Conservation (phyloP, 1,140 invertebrate genomes). For the Drosophila serrata region DNA sequence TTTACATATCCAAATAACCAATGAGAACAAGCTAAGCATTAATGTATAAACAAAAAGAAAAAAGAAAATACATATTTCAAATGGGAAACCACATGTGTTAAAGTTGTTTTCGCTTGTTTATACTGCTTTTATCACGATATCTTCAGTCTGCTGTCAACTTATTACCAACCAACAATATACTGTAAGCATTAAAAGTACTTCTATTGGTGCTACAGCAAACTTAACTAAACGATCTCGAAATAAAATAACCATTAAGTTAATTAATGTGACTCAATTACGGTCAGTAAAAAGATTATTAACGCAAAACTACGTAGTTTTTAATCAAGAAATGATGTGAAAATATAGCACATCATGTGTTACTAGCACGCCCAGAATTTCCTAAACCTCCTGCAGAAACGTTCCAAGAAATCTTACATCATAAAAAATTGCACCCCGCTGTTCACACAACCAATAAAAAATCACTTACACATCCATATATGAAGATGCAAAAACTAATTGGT, state of each 20-base stretch:
- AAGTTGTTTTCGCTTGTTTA: not conserved
- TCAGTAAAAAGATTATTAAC: slow-evolving; percentile 67
- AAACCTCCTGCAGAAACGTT: not conserved
- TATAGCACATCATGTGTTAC: slow-evolving; percentile 59
- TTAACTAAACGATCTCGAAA: slow-evolving; percentile 51
- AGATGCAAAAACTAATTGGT: slow-evolving; percentile 65
- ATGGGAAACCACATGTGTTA: not conserved
- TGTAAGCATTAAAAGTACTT: slow-evolving; percentile 1
- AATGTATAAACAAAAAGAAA: not conserved
- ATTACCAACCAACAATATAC: slow-evolving; percentile 37
- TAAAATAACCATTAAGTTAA: slow-evolving; percentile 82
- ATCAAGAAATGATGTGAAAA: slow-evolving; percentile 69
- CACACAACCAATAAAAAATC: slow-evolving; percentile 74
- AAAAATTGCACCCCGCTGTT: slow-evolving; percentile 77
- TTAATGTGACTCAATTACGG: slow-evolving; percentile 73
- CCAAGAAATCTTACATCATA: slow-evolving; percentile 73
- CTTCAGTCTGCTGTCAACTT: slow-evolving; percentile 35
- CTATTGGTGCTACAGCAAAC: slow-evolving; percentile 28
- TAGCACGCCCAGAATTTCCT: not conserved
- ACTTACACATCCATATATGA: slow-evolving; percentile 44
- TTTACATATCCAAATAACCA: slow-evolving; percentile 34
- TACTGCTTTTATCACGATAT: not conserved
- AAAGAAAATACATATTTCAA: not conserved
- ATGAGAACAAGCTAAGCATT: slow-evolving; percentile 16
- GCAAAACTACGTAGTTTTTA: slow-evolving; percentile 78